Percentiles rank a stretch among this genome's conserved stretches.
Evolutionary conservation across 2,113 vertebrate species (phyloP).

Genomic region (Conger conger): DNA sequence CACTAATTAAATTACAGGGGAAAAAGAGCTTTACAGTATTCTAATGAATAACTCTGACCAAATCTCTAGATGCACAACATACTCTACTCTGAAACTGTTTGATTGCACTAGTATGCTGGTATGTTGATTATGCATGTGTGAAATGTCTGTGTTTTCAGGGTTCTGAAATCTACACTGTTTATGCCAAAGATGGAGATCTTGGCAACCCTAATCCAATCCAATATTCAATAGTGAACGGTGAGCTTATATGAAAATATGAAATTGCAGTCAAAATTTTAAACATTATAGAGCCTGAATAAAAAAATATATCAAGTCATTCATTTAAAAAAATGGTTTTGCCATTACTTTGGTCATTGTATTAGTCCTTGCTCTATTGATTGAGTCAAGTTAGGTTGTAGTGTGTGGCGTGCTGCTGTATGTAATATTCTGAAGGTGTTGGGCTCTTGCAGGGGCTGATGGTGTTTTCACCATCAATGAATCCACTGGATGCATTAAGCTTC

Average conservation of each 20-base stretch:
- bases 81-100: not conserved
- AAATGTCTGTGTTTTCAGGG: constrained; percentile 66
- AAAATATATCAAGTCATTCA: not conserved
- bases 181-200: constrained; percentile 88
- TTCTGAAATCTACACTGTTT: constrained; percentile 88
- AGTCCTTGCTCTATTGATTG: too few species aligned
- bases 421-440: not conserved
- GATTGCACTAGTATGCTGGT: not conserved
- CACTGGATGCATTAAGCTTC: constrained; percentile 83
- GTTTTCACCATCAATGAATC: constrained; percentile 85
- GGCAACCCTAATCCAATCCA: constrained; percentile 80
- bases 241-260: constrained; percentile 36
- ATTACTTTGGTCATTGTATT: not conserved
- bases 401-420: not conserved
- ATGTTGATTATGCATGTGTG: not conserved
- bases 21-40: too few species aligned
- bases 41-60: too few species aligned
- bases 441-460: constrained; percentile 77
- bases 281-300: not conserved
- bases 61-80: not conserved
- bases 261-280: too few species aligned
- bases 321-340: not conserved
- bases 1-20: too few species aligned
- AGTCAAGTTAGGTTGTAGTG: too few species aligned
- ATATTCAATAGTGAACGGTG: constrained; percentile 84